These are phyloP conservation scores for Pardalotus punctatus DNA, from an alignment of 2,113 vertebrate genomes.

Conservation along the genomic window DNA sequence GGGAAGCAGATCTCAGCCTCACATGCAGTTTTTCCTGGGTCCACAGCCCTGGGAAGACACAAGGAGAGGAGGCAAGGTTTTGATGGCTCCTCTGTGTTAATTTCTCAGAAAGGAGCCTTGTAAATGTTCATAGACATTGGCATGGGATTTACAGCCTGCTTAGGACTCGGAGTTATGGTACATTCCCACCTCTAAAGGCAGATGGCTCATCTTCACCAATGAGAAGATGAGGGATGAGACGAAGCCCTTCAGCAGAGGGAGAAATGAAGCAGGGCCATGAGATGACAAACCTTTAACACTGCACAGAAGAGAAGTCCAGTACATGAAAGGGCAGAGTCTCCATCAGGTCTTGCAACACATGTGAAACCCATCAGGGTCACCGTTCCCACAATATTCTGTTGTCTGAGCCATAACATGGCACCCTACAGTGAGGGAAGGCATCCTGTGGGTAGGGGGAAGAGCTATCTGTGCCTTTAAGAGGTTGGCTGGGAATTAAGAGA, in stretches of 20 bases:
- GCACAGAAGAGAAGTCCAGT: not conserved
- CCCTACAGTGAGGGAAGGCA: constrained; percentile 14
- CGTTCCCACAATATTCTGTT: not conserved
- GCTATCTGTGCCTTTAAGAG: constrained; percentile 44
- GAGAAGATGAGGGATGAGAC: not conserved
- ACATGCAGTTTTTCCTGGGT: not conserved
- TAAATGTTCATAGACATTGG: not conserved
- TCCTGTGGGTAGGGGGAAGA: constrained; percentile 20
- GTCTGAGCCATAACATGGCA: not conserved
- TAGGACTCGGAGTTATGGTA: not conserved
- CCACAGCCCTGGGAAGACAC: not conserved
- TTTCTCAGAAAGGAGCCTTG: not conserved
- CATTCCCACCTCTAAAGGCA: not conserved
- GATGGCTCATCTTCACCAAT: not conserved
- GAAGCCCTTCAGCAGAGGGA: not conserved
- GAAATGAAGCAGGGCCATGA: not conserved
- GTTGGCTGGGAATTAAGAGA: constrained; percentile 50
- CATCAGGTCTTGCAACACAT: constrained; percentile 4
- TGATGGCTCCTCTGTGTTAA: not conserved
- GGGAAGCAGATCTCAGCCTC: not conserved
- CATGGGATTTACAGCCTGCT: not conserved
- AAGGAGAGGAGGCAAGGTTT: not conserved
- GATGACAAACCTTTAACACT: not conserved
- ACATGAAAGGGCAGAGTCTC: constrained; percentile 9
- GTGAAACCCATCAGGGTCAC: constrained; percentile 45